Evolutionary conservation across 1,140 invertebrate genomes (phyloP).

Genomic region (Papilio xuthus): DNA sequence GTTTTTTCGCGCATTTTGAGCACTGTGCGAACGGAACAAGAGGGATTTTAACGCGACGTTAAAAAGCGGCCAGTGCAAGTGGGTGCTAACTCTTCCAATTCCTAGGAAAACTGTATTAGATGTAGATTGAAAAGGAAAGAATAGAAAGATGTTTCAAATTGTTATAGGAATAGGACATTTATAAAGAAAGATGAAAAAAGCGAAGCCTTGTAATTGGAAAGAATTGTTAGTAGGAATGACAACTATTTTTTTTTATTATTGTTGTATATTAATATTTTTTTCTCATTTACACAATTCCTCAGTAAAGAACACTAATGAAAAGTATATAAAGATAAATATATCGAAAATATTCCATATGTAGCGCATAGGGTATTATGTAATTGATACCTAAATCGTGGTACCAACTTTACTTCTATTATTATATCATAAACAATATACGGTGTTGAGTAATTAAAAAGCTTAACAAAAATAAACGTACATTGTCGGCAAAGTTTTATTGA

Average conservation of each 20-base stretch:
- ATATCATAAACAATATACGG: not conserved
- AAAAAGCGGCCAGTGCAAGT: too few relatives aligned
- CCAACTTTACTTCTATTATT: not conserved
- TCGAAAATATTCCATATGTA: too few relatives aligned
- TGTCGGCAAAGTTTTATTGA: constrained; percentile 16
- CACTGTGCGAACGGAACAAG: too few relatives aligned
- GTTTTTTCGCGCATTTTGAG: too few relatives aligned
- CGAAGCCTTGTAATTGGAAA: not conserved
- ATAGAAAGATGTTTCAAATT: not conserved
- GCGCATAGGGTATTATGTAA: too few relatives aligned
- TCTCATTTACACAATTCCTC: not conserved
- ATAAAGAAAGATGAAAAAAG: not conserved
- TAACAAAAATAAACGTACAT: not conserved
- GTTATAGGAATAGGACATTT: not conserved
- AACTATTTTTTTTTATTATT: not conserved
- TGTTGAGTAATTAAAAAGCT: not conserved
- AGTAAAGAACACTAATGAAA: not conserved
- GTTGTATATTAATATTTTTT: not conserved
- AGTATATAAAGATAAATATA: too few relatives aligned
- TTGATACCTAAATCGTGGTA: not conserved
- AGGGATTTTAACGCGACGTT: too few relatives aligned
- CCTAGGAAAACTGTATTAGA: not conserved
- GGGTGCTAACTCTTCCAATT: not conserved
- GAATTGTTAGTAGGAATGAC: not conserved
- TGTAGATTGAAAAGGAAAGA: not conserved